Conservation (phyloP, 2,113 vertebrate genomes). For the Aptenodytes patagonicus region DNA sequence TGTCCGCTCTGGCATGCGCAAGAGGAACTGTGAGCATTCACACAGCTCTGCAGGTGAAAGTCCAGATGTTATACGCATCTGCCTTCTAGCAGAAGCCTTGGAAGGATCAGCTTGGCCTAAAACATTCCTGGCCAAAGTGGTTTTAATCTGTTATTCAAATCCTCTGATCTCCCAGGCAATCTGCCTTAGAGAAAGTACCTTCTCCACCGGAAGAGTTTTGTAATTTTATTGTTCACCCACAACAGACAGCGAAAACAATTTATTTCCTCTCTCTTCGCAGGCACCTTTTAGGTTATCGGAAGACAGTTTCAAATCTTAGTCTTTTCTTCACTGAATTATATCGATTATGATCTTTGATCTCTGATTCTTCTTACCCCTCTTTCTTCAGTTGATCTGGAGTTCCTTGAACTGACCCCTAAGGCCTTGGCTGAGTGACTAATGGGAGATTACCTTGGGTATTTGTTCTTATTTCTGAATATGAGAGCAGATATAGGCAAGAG, state of each 20-base stretch:
- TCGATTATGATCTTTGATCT: background rate
- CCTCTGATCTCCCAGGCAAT: background rate
- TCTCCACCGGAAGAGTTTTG: background rate
- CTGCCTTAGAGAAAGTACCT: background rate
- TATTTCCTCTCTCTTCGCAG: background rate
- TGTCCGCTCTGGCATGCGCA: accelerated
- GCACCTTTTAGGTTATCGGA: background rate
- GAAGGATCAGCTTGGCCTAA: background rate
- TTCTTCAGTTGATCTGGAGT: background rate
- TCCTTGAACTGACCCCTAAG: background rate
- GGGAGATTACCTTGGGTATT: background rate
- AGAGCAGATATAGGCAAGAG: background rate
- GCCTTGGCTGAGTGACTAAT: background rate
- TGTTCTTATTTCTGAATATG: background rate
- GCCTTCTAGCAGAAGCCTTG: background rate
- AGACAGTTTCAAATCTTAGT: background rate
- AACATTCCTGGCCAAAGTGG: background rate
- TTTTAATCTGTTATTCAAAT: background rate
- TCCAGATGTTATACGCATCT: accelerated
- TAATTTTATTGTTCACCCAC: background rate
- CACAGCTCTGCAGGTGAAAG: background rate
- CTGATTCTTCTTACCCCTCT: background rate
- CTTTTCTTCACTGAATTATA: background rate
- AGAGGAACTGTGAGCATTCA: accelerated
- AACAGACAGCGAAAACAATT: background rate